phyloP scores from a whole-genome alignment of 2,888 invertebrate genomes.

The Sinohyriopsis cumingii region DNA sequence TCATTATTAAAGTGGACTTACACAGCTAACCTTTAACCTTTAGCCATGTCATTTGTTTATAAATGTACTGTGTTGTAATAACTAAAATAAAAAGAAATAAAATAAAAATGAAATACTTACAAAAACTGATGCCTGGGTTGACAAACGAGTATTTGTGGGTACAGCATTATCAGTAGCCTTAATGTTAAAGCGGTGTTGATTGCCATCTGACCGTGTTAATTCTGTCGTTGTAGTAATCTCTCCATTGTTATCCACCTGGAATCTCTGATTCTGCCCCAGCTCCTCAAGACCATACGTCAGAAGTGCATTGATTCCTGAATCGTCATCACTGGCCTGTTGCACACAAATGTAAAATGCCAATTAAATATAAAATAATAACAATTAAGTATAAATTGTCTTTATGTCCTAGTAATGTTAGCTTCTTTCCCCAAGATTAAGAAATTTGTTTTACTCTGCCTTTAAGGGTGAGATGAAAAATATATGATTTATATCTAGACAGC shows the following conservation, averaged over 20 bases:
- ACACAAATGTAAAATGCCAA: not conserved
- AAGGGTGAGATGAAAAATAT: no score
- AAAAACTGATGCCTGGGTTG: constrained; percentile 27
- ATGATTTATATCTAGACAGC: no score
- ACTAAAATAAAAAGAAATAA: not conserved
- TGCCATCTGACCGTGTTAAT: constrained; percentile 20
- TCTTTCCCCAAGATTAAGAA: no score
- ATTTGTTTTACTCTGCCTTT: no score
- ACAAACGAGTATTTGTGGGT: constrained; percentile 2
- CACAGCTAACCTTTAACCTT: no score
- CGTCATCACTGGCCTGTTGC: constrained; percentile 44
- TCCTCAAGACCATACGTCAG: constrained; percentile 29
- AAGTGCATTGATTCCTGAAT: constrained; percentile 33
- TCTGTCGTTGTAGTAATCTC: constrained; percentile 22
- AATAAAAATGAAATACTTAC: constrained; percentile 25
- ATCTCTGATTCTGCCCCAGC: constrained; percentile 19
- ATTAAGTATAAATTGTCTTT: no score
- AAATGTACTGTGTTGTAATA: not conserved
- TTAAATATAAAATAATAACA: not conserved
- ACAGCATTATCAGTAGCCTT: constrained; percentile 33
- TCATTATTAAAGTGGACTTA: no score
- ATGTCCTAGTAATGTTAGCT: no score
- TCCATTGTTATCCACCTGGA: constrained; percentile 26
- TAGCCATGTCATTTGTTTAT: no score
- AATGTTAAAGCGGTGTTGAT: constrained; percentile 35